Percentiles rank a stretch among this genome's conserved stretches.
phyloP scores from a whole-genome alignment of 2,797 vertebrate genomes.

The Cyclopterus lumpus region DNA sequence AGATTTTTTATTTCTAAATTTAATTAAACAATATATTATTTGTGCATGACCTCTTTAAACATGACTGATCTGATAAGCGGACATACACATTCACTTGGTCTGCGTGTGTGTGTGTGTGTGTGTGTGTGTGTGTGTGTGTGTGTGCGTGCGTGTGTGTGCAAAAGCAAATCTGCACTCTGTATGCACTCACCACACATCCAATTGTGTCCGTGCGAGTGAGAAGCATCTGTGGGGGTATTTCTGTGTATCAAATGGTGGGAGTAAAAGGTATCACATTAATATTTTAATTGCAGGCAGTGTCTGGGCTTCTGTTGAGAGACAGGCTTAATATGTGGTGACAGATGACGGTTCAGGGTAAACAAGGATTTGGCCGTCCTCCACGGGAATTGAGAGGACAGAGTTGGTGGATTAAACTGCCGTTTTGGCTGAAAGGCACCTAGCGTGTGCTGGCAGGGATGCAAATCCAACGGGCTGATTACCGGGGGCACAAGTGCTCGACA shows the following conservation, averaged over 20 bases:
- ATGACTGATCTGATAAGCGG: slow-evolving; percentile 41
- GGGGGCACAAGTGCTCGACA: slow-evolving; percentile 31
- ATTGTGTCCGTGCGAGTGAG: slow-evolving; percentile 44
- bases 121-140: neutral
- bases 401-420: slow-evolving; percentile 72
- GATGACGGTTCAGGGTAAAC: slow-evolving; percentile 77
- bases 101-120: neutral
- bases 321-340: slow-evolving; percentile 70
- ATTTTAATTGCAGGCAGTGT: slow-evolving; percentile 75
- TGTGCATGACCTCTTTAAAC: neutral
- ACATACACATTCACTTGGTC: slow-evolving; percentile 31
- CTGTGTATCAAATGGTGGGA: slow-evolving; percentile 62
- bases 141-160: slow-evolving; percentile 1
- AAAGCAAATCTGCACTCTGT: slow-evolving; percentile 56
- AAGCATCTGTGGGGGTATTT: slow-evolving; percentile 72
- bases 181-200: slow-evolving; percentile 40
- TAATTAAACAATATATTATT: neutral
- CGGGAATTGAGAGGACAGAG: slow-evolving; percentile 71
- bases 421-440: slow-evolving; percentile 68
- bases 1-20: no score
- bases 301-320: slow-evolving; percentile 67
- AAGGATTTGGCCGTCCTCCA: slow-evolving; percentile 77
- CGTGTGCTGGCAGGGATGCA: slow-evolving; percentile 44
- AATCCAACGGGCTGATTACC: slow-evolving; percentile 60
- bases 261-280: slow-evolving; percentile 81